These are phyloP conservation scores for Cheilosia urbana DNA, from an alignment of 2,888 invertebrate genomes.

Conservation along the genomic window DNA sequence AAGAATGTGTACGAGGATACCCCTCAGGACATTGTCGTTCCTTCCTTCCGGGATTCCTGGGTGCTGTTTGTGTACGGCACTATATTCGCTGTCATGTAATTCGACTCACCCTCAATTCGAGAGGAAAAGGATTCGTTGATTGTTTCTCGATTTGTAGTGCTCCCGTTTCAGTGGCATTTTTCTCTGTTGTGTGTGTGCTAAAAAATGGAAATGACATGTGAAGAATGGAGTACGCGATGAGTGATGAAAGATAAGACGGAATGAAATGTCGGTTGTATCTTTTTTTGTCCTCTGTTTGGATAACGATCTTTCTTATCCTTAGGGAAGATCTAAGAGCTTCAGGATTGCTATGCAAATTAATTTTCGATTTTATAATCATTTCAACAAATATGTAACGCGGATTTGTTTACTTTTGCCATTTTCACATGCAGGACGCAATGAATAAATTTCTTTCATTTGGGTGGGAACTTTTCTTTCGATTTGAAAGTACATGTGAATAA, in stretches of 20 bases:
- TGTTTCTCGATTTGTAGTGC: constrained; percentile 72
- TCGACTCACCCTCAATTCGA: constrained; percentile 72
- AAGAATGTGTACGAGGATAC: constrained; percentile 26
- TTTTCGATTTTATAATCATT: constrained; percentile 71
- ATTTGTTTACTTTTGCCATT: constrained; percentile 73
- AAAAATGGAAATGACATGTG: constrained; percentile 30
- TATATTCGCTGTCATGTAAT: constrained; percentile 67
- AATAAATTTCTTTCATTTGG: constrained; percentile 56
- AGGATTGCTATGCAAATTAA: constrained; percentile 67
- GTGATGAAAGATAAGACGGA: constrained; percentile 69
- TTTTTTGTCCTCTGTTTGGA: constrained; percentile 52
- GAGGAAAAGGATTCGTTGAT: constrained; percentile 55
- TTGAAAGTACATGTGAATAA: no score
- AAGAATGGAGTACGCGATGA: constrained; percentile 34
- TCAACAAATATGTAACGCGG: constrained; percentile 59
- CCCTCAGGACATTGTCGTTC: constrained; percentile 49
- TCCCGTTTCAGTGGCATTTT: constrained; percentile 63
- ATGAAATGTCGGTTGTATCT: constrained; percentile 47
- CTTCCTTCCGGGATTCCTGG: constrained; percentile 63
- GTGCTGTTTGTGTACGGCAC: constrained; percentile 45
- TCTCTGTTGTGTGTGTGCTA: constrained; percentile 10
- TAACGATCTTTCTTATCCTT: constrained; percentile 54
- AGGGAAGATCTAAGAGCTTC: constrained; percentile 20
- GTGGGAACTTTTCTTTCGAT: constrained; percentile 48
- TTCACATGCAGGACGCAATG: constrained; percentile 66